phyloP scores from a whole-genome alignment of 2,888 invertebrate genomes.

The Ormyrus nitidulus region DNA sequence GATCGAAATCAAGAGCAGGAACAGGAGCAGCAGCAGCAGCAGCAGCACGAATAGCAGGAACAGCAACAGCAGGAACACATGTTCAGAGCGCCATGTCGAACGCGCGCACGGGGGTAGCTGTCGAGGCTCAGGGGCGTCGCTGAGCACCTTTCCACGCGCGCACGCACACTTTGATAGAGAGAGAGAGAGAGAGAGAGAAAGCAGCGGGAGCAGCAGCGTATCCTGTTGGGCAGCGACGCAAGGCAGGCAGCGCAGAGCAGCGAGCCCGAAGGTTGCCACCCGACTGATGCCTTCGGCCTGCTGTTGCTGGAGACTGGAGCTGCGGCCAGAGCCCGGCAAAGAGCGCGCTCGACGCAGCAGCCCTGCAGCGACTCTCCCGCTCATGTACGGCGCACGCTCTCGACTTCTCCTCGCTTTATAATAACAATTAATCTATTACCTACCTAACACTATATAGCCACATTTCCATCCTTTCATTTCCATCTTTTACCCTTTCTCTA shows the following conservation, averaged over 20 bases:
- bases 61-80: background rate
- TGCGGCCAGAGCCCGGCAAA: background rate
- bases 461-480: too few species aligned
- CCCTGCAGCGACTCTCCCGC: background rate
- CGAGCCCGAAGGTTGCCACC: slow-evolving; percentile 70
- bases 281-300: slow-evolving; percentile 66
- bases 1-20: background rate
- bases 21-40: background rate
- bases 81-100: background rate
- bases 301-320: slow-evolving; percentile 52
- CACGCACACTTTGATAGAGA: background rate
- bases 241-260: slow-evolving; percentile 46
- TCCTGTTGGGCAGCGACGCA: background rate
- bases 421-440: too few species aligned
- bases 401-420: too few species aligned
- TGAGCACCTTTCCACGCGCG: background rate
- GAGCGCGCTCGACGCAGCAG: background rate
- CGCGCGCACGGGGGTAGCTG: too few species aligned
- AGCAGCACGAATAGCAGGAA: background rate
- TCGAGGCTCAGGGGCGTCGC: too few species aligned
- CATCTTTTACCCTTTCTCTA: too few species aligned
- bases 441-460: too few species aligned
- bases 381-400: background rate
- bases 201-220: background rate
- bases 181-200: too few species aligned